Percentiles rank a stretch among this genome's conserved stretches.
Conservation (phyloP, 2,113 vertebrate species). For the Coptodon bakossiorum region DNA sequence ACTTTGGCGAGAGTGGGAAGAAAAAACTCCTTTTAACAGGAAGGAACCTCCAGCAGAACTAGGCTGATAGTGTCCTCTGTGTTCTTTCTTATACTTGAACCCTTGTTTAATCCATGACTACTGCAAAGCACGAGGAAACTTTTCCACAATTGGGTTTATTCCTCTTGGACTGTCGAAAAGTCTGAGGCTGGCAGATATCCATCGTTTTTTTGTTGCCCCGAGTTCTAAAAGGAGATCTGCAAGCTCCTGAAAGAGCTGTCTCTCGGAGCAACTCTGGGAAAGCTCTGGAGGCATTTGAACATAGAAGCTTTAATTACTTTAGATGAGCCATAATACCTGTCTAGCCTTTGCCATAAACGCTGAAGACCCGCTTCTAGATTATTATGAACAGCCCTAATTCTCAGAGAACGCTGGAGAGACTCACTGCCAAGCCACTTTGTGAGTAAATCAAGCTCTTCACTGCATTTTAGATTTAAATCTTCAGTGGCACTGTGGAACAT, state of each 20-base stretch:
- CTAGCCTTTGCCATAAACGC: not conserved
- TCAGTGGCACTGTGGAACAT: not conserved
- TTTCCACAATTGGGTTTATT: not conserved
- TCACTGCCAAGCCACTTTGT: not conserved
- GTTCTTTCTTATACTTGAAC: not conserved
- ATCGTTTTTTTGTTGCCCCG: not conserved
- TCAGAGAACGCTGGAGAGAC: not conserved
- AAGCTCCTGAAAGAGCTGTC: not conserved
- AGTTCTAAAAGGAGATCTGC: not conserved
- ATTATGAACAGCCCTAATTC: not conserved
- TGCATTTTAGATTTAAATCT: not conserved
- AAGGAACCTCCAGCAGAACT: not conserved
- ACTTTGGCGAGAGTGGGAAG: not conserved
- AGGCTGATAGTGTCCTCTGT: not conserved
- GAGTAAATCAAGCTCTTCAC: not conserved
- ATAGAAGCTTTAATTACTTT: not conserved
- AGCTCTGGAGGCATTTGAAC: not conserved
- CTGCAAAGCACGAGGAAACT: not conserved
- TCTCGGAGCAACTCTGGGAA: not conserved
- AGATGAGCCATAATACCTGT: not conserved
- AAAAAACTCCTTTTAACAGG: not conserved
- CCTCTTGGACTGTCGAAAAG: not conserved
- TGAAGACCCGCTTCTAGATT: not conserved
- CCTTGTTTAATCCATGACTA: not conserved
- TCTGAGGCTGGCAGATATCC: not conserved